phyloP scores from a whole-genome alignment of 2,113 vertebrate species.

The Baryphthengus martii region DNA sequence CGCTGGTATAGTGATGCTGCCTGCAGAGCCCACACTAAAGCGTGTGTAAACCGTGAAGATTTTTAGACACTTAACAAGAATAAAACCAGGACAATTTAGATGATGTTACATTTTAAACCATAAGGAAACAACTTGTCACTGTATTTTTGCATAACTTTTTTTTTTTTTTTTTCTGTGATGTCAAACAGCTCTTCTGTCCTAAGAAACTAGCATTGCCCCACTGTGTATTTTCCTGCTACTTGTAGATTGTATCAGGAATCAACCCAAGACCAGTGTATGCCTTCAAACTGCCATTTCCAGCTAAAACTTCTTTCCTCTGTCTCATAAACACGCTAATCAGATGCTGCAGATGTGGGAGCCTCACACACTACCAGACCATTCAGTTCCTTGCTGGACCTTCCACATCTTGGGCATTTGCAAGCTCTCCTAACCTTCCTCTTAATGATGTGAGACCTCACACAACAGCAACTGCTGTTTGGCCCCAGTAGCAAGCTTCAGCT shows the following conservation, averaged over 20 bases:
- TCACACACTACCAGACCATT: background rate
- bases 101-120: background rate
- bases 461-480: background rate
- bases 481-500: background rate
- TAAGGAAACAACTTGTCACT: background rate
- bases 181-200: background rate
- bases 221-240: background rate
- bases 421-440: background rate
- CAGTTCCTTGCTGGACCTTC: background rate
- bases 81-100: background rate
- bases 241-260: background rate
- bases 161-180: too few relatives aligned
- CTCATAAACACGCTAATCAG: background rate
- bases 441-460: background rate
- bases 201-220: background rate
- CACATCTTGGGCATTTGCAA: background rate
- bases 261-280: background rate
- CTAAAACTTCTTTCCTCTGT: background rate
- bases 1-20: accelerated
- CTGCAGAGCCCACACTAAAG: background rate
- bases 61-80: background rate
- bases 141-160: background rate
- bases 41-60: background rate
- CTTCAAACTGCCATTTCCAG: background rate
- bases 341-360: background rate